Base-by-base conservation (phyloP, 2,797 vertebrate genomes). In the Xiphophorus birchmanni region DNA sequence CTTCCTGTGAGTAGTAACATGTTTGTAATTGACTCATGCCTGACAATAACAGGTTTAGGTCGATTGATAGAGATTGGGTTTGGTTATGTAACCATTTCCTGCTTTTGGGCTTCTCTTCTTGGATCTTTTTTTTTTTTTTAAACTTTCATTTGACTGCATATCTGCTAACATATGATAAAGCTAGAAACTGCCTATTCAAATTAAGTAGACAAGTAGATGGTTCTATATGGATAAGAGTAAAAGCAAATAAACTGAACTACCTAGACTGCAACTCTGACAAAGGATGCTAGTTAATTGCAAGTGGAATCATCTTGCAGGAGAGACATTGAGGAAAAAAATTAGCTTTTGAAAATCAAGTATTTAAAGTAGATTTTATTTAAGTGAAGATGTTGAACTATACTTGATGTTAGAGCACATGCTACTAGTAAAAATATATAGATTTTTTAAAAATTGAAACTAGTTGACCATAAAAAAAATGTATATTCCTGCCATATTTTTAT, bases 241-340 rank as follows among this genome's bases (percentile, higher is more conserved):
- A 88, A 75, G 81, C 18, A 89, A 88, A 88, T 76, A 32, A 56
- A 80, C 6, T 65, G 37, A 73, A 79, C 79, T 40, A 44, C 60
- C 80, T 75, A 42, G 74, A 71, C 50, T 80, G 44, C 29, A 56
- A 69, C 72, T 75, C 13, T 79, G 42, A 76, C 45, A 60, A 78
- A 5, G 3, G 23, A 54, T 42, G 29, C 37, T 13, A 56, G 37
- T 15, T 54, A 48, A 75, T 58, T 10, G 35, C 11, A 8, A 17
- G 7, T 7, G 44, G 54, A 54, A n/a, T 74, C 47, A 77, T 52
- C 63, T n/a, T 17, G 11, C 18, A 81, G 47, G 42, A 21, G 60
- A 74, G 18, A n/a, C 48, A 42, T 37, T 40, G 9, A 29, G 40
- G 2, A n/a, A 40, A 35, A 42, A 26, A 15, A 13, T 21, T 3